Evolutionary conservation across 2,797 vertebrate species (phyloP), one percentile per base, ranked within the genome.

Genomic region (Antrozous pallidus): DNA sequence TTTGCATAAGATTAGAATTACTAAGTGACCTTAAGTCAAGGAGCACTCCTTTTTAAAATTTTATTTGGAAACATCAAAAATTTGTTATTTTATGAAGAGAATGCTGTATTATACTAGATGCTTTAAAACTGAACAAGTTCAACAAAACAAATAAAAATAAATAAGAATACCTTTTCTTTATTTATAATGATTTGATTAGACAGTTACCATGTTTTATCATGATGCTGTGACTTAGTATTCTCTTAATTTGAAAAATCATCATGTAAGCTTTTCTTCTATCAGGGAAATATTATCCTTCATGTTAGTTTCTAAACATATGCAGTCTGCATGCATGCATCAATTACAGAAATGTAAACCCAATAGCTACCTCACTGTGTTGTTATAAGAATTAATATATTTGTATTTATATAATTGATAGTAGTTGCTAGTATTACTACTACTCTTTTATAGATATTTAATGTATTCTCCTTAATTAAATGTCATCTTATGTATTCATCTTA

Each of bases 131-230:
- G 82, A 96, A 61, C 10, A 79, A 87, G 11, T 91, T 84, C 54
- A 90, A n/a, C 58, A 84, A 73, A 90, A 26, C 38, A 91, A 85
- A 92, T 58, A n/a, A 11, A 93, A 91, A 36, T 90, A 81, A 96
- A 84, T 36, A 56, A 13, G 22, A 89, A 65, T 79, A 36, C 54
- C 26, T 42, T 73, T 47, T 88, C 67, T 42, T 26, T 22, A 81
- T 49, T 63, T 74, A 6, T 71, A 78, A 73, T 81, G 45, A 70
- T 77, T 91, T 92, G 70, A 91, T 74, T 88, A 81, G 28, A 16
- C 33, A 85, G 20, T 91, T 92, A 45, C 4, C 38, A 4, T 85
- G 49, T 75, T 93, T 82, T 95, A 78, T 69, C 63, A 88, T 91
- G 63, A 94, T 45, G 11, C 12, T 73, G 79, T 84, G 9, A 9